Evolutionary conservation across 2,888 invertebrate genomes (phyloP), one percentile per base, ranked within the genome.

Genomic region (Perizoma affinitatum): DNA sequence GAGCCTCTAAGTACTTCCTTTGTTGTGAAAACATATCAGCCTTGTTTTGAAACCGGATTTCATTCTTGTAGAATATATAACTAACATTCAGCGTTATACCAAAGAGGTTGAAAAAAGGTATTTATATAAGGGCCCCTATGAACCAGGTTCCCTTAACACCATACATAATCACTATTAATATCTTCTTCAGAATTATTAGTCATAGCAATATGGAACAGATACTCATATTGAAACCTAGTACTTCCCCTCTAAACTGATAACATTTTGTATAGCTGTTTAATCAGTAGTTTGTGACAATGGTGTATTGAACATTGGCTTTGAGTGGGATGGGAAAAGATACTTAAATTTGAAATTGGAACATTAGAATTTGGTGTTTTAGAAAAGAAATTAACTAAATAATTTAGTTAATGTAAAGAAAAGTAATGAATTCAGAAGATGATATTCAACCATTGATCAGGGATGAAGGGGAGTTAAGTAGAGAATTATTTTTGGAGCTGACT

Each of bases 361-460:
- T 5, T 42, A 43, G 11, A 42, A 47, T n/a, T 11, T 5, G 10
- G 7, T 10, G 9, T n/a, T 10, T n/a, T 10, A 42, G 0, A n/a
- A n/a, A 42, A 5, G 3, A 42, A 42, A n/a, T 9, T 9, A n/a
- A 7, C 9, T 5, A 7, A 35, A n/a, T n/a, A 11, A 7, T 35
- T 5, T 8, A 11, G 10, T n/a, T 38, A 6, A 53, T n/a, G 8
- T n/a, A n/a, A n/a, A n/a, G n/a, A n/a, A n/a, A n/a, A 35, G n/a
- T n/a, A 33, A 87, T 88, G 86, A 82, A 84, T 54, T 82, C 78
- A 0, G 90, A 90, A 54, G 90, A 90, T 57, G 90, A 89, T 67
- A 74, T 81, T 65, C 86, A 81, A 49, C 90, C 90, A 5, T 75
- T 91, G 5, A 88, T 91, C 59, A 76, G 80, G n/a, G 80, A 86